phyloP scores from a whole-genome alignment of 2,113 vertebrate species.

The Oryzias javanicus region DNA sequence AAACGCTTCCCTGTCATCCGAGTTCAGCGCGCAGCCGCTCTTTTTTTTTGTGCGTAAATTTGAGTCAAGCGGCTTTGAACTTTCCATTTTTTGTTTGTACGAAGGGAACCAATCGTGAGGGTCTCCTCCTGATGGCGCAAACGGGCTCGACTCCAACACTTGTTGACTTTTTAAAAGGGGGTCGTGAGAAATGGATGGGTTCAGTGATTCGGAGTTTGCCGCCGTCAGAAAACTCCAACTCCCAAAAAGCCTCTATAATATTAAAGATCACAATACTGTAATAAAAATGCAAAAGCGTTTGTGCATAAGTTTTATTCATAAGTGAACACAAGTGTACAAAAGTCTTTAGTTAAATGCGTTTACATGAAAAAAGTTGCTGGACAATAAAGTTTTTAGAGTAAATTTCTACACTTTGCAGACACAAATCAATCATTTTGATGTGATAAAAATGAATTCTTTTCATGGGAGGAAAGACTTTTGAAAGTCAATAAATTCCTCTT shows the following conservation, averaged over 20 bases:
- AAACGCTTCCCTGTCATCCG: constrained; percentile 19
- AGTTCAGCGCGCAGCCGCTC: not conserved
- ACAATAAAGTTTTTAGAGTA: too few species aligned
- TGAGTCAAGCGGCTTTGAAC: not conserved
- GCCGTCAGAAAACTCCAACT: not conserved
- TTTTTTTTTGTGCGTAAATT: not conserved
- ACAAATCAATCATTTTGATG: too few species aligned
- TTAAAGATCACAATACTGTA: too few species aligned
- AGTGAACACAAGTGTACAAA: constrained; percentile 57
- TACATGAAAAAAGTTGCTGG: constrained; percentile 28
- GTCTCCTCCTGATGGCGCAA: not conserved
- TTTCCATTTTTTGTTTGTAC: not conserved
- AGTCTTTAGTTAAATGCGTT: constrained; percentile 37
- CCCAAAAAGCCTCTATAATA: not conserved
- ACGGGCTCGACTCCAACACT: not conserved
- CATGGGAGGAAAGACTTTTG: not conserved
- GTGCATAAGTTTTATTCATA: constrained; percentile 58
- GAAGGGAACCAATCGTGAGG: not conserved
- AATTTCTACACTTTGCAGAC: too few species aligned
- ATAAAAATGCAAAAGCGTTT: not conserved
- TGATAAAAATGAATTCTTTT: not conserved
- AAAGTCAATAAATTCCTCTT: not conserved
- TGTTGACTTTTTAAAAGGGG: not conserved
- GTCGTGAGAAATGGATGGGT: constrained; percentile 2
- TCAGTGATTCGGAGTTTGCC: not conserved